Evolutionary conservation across 2,113 vertebrate species (phyloP), one percentile per base, ranked within the genome.

Genomic region (Phylloscopus trochiloides): DNA sequence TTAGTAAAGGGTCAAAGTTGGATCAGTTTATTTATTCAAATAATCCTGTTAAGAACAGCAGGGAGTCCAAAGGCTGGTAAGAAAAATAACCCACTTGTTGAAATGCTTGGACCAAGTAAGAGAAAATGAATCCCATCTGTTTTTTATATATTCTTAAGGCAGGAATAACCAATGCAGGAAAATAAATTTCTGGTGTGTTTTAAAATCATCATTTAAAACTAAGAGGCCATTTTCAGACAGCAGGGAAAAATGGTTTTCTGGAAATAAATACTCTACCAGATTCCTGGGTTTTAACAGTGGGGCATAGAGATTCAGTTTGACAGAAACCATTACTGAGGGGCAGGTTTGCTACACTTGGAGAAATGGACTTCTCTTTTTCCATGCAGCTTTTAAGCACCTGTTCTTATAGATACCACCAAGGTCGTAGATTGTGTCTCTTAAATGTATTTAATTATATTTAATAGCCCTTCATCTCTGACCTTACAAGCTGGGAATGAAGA

Each of bases 21-120:
- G 87, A 78, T 88, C 29, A 32, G 18, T 89, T 85, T 96, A 86
- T 88, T 96, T 91, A 83, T 90, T 63, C 67, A 92, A 93, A 96
- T 93, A 90, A 95, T 96, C 74, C 67, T 54, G 50, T 83, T 93
- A 88, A 82, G 67, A 88, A 55, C 51, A 79, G 66, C 6, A 5
- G 20, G 63, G 31, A 83, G 25, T 70, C 75, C 54, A 93, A 78
- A 90, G 25, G 7, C 67, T 86, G 67, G 74, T 70, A 94, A 96
- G 90, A 28, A 91, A 95, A 95, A 92, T 70, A 91, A 79, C 26
- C 42, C 42, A 90, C 42, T 73, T 94, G 74, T 83, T 91, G 71
- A 96, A 96, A 87, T 66, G 42, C 70, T 94, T 94, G 77, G 74
- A 73, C 58, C 66, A 63, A 82, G 81, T 50, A 76, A 70, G 47